Evolutionary conservation across 2,888 invertebrate genomes (phyloP).

Genomic region (Nephrotoma appendiculata): DNA sequence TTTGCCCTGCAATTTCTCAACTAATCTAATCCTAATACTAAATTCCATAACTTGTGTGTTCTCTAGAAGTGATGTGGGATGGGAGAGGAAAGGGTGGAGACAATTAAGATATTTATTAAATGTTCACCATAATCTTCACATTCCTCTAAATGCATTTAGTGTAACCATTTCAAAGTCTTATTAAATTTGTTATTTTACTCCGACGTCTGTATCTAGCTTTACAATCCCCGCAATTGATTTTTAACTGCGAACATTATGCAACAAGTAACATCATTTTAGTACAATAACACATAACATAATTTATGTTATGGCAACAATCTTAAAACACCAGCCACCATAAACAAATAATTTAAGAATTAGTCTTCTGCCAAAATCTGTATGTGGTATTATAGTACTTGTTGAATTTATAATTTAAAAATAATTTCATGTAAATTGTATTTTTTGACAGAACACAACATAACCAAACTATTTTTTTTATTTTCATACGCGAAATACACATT

Average conservation of each 20-base stretch:
- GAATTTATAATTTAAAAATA: not conserved
- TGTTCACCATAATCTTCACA: too few species aligned
- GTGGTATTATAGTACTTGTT: not conserved
- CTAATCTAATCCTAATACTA: too few species aligned
- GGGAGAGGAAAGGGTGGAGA: too few species aligned
- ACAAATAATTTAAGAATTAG: not conserved
- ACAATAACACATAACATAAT: not conserved
- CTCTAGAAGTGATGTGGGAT: too few species aligned
- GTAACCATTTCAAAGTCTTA: too few species aligned
- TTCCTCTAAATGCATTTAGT: too few species aligned
- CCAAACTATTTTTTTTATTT: not conserved
- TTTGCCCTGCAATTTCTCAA: too few species aligned
- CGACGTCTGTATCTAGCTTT: too few species aligned
- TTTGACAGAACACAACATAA: not conserved
- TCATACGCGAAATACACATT: not conserved
- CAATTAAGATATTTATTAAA: too few species aligned
- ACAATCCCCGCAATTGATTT: too few species aligned
- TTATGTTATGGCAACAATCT: not conserved
- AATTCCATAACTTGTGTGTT: too few species aligned
- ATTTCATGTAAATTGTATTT: not conserved
- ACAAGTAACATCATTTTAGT: not conserved
- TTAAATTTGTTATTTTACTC: too few species aligned
- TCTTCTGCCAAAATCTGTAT: not conserved
- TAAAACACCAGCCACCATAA: not conserved
- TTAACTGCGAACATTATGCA: not conserved